These are phyloP conservation scores for Drosophila kanekoi DNA, from an alignment of 2,888 invertebrate species.

Conservation along the genomic window DNA sequence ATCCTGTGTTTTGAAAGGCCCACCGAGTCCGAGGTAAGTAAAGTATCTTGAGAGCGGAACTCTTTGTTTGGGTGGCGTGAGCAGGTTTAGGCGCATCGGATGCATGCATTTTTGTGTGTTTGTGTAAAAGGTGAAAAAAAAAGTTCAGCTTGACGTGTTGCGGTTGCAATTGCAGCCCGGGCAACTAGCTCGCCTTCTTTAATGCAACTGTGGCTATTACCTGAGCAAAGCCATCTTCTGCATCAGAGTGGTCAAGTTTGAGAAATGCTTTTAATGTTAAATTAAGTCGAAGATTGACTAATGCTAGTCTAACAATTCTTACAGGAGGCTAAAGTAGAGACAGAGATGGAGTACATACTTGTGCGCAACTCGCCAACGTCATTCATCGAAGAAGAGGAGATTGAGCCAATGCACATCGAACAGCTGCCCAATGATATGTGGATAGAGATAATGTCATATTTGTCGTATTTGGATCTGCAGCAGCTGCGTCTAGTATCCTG, in stretches of 20 bases:
- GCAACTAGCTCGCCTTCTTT: no score
- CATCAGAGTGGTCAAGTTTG: no score
- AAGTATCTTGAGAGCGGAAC: conserved; percentile 14
- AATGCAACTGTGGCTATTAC: no score
- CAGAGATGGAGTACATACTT: conserved; percentile 19
- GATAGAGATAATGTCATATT: conserved; percentile 73
- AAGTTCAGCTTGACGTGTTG: no score
- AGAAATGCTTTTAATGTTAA: not conserved
- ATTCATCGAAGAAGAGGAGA: not conserved
- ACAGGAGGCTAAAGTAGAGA: conserved; percentile 25
- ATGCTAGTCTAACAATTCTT: not conserved
- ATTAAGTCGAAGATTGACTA: no score
- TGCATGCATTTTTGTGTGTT: no score
- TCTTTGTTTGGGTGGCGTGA: not conserved
- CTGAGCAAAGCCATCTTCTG: no score
- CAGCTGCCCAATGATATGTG: conserved; percentile 78
- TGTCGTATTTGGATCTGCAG: conserved; percentile 75
- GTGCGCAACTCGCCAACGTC: not conserved
- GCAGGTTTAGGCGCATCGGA: no score
- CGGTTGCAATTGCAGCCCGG: no score
- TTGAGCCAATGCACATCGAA: conserved; percentile 43
- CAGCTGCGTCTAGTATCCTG: conserved; percentile 73
- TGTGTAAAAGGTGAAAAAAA: no score
- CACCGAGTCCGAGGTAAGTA: conserved; percentile 53
- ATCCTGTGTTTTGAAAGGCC: conserved; percentile 39